Conservation (phyloP, 2,888 invertebrate genomes). For the Trachelus stipa region DNA sequence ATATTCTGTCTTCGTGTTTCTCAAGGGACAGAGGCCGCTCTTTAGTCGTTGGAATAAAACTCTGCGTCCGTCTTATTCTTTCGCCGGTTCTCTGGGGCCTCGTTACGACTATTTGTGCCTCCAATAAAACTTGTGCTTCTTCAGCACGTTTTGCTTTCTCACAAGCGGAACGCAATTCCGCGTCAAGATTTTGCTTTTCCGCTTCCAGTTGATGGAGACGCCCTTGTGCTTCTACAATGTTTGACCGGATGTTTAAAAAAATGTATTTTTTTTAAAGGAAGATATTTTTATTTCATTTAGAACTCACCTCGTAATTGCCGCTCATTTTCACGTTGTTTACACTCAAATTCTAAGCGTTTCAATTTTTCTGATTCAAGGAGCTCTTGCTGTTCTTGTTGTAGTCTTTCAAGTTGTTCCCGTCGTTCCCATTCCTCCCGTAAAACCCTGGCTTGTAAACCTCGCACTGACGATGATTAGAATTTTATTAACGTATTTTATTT, state of each 20-base stretch:
- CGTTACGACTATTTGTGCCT: slow-evolving; percentile 69
- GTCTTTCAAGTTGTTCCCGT: slow-evolving; percentile 81
- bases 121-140: slow-evolving; percentile 72
- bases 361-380: slow-evolving; percentile 80
- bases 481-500: neutral
- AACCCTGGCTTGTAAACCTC: slow-evolving; percentile 78
- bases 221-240: slow-evolving; percentile 75
- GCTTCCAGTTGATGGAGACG: slow-evolving; percentile 78
- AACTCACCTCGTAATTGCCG: slow-evolving; percentile 74
- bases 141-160: slow-evolving; percentile 78
- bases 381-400: slow-evolving; percentile 82
- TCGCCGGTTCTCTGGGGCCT: slow-evolving; percentile 72
- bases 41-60: slow-evolving; percentile 77
- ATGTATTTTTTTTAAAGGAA: neutral
- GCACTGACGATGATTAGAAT: slow-evolving; percentile 61
- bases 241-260: neutral
- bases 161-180: slow-evolving; percentile 76
- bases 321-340: slow-evolving; percentile 78
- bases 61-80: slow-evolving; percentile 75
- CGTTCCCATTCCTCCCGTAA: slow-evolving; percentile 88
- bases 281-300: neutral
- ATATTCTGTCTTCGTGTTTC: slow-evolving; percentile 34
- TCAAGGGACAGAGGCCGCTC: slow-evolving; percentile 68
- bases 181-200: slow-evolving; percentile 77
- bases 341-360: slow-evolving; percentile 81